Evolutionary conservation across 2,113 vertebrate species (phyloP).

Genomic region (Cygnus buccinator): DNA sequence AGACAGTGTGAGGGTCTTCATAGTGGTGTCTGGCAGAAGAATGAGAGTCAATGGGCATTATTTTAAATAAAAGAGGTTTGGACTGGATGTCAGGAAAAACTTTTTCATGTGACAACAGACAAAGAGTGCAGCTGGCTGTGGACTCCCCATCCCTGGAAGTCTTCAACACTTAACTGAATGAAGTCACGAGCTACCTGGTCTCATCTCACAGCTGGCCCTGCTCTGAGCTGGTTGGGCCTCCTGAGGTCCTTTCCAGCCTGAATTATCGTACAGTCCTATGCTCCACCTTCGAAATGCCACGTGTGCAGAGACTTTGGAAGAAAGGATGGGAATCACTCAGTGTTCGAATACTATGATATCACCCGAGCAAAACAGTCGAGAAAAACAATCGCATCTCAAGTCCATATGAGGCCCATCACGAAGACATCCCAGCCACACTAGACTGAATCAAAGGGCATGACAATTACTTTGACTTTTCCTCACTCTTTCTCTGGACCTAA

Average conservation of each 20-base stretch:
- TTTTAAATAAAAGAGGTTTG: background rate
- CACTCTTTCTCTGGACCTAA: background rate
- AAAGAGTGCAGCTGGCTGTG: background rate
- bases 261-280: background rate
- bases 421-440: background rate
- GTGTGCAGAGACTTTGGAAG: background rate
- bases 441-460: background rate
- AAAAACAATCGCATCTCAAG: background rate
- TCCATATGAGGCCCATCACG: no score
- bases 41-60: background rate
- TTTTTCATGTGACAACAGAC: background rate
- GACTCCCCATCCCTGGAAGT: background rate
- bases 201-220: background rate
- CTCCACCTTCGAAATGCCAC: background rate
- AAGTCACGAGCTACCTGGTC: background rate
- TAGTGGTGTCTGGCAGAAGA: background rate
- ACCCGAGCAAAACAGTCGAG: background rate
- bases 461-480: background rate
- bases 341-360: rapidly evolving
- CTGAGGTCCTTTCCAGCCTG: background rate
- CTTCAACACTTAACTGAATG: background rate
- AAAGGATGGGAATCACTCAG: background rate
- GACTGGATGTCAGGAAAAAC: background rate
- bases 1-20: background rate
- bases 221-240: background rate